Conservation (phyloP, 2,113 vertebrate species). For the Pomatostomus ruficeps region DNA sequence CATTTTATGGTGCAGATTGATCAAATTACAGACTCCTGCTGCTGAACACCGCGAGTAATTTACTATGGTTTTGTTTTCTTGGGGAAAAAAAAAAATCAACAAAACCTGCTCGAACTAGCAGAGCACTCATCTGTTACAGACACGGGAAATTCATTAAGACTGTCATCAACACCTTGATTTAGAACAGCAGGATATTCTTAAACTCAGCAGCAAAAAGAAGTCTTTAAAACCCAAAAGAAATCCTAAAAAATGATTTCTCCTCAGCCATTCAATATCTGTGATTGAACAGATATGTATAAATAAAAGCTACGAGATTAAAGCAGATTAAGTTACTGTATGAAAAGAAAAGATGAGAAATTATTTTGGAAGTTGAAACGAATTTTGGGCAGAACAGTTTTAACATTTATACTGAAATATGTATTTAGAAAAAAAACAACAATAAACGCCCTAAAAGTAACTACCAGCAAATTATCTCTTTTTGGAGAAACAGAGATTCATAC, state of each 20-base stretch:
- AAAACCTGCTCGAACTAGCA: neutral
- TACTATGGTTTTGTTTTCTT: neutral
- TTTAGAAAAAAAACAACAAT: neutral
- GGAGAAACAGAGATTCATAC: neutral
- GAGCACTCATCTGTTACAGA: neutral
- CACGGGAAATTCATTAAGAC: neutral
- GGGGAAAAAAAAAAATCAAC: neutral
- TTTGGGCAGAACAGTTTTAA: neutral
- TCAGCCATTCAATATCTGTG: constrained; percentile 1
- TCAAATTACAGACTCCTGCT: constrained; percentile 4
- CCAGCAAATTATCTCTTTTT: neutral
- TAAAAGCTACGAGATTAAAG: constrained; percentile 19
- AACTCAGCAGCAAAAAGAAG: neutral
- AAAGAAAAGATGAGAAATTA: constrained; percentile 21
- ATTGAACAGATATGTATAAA: neutral
- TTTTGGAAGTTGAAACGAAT: neutral
- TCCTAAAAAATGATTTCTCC: neutral
- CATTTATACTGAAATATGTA: neutral
- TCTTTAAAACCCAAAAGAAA: neutral
- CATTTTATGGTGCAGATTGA: constrained; percentile 29
- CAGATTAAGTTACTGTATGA: constrained; percentile 35
- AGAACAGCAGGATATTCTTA: neutral
- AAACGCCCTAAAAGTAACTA: neutral
- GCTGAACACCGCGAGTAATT: neutral
- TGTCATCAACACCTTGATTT: neutral